Evolutionary conservation across 53 echinoderm and acorn worm genomes (phyloP).

Genomic region (Apostichopus leukothele): DNA sequence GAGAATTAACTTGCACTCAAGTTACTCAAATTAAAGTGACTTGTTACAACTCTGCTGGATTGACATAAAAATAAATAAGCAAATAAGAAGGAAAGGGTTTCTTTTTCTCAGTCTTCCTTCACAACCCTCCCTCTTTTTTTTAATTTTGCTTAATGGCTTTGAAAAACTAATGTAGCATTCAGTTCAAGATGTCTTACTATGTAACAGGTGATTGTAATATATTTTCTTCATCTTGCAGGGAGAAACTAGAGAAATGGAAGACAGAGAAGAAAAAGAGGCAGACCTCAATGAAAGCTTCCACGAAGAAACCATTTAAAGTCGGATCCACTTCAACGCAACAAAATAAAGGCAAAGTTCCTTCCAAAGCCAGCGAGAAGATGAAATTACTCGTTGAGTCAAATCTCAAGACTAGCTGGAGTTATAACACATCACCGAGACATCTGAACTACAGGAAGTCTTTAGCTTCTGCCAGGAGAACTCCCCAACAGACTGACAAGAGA

Average conservation of each 20-base stretch:
- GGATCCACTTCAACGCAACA: not conserved
- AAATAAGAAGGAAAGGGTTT: too few species aligned
- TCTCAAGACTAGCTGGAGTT: constrained; percentile 31
- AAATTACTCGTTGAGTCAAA: constrained; percentile 28
- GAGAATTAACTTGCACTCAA: too few species aligned
- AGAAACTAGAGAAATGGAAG: constrained; percentile 36
- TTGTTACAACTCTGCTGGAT: too few species aligned
- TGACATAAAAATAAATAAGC: too few species aligned
- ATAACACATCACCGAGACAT: constrained; percentile 24
- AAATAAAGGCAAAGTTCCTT: not conserved
- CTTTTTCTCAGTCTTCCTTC: too few species aligned
- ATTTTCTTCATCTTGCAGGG: not conserved
- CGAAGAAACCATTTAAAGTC: constrained; percentile 12
- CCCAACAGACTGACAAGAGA: not conserved
- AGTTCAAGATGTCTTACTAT: too few species aligned
- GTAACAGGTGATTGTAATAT: too few species aligned
- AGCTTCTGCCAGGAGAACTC: not conserved
- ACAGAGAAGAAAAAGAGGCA: constrained; percentile 30
- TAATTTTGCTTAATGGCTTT: too few species aligned
- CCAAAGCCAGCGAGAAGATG: constrained; percentile 37
- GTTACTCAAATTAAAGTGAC: too few species aligned
- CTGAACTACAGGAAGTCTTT: constrained; percentile 24
- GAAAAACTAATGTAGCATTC: too few species aligned
- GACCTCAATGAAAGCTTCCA: not conserved
- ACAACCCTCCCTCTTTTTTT: too few species aligned